Conservation (phyloP, 2,797 vertebrate genomes). For the Tympanoctomys barrerae region DNA sequence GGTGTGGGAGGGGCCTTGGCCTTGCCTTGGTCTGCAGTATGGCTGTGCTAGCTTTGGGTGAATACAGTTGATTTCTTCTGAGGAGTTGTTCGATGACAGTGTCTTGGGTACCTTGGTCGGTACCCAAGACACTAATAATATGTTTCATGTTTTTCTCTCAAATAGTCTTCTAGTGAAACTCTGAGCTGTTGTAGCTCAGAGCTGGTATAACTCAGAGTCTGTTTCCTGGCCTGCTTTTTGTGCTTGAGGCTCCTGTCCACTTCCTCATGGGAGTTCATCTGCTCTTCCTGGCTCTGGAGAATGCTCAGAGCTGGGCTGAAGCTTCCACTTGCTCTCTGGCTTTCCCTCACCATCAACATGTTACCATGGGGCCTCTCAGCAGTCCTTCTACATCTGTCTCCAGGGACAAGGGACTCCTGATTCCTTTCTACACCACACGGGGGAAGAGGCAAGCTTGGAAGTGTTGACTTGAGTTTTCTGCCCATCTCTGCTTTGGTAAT, state of each 20-base stretch:
- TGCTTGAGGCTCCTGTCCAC: not conserved
- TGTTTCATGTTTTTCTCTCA: no score
- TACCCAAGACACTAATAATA: no score
- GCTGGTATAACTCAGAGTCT: not conserved
- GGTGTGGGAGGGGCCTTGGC: not conserved
- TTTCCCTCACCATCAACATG: not conserved
- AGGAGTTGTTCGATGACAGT: not conserved
- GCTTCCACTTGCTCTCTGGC: not conserved
- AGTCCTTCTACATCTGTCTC: not conserved
- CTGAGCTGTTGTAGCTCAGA: not conserved
- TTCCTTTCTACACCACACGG: not conserved
- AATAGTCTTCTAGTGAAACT: no score
- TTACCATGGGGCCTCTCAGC: not conserved
- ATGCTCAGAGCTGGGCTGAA: rapidly evolving
- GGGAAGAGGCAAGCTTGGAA: not conserved
- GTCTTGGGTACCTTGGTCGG: not conserved
- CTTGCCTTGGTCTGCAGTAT: not conserved
- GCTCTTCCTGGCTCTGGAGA: not conserved
- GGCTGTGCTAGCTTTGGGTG: not conserved
- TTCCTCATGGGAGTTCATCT: rapidly evolving
- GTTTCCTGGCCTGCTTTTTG: not conserved
- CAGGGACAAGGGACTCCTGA: not conserved
- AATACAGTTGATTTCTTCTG: not conserved
- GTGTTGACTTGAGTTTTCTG: not conserved
- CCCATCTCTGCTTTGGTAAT: not conserved